phyloP scores from a whole-genome alignment of 1,140 invertebrate genomes.

The Drosophila takahashii region DNA sequence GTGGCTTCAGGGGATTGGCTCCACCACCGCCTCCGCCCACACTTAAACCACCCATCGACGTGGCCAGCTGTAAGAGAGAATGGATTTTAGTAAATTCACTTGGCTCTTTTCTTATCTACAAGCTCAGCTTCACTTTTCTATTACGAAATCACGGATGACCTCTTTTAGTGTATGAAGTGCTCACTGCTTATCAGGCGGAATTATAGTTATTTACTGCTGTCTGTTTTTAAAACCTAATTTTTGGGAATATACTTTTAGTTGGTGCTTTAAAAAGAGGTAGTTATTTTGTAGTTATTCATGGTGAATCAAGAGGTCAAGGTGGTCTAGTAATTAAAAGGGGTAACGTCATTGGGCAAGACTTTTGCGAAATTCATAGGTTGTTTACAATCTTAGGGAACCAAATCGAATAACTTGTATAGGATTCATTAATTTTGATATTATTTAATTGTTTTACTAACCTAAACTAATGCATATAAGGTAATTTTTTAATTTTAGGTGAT shows the following conservation, averaged over 20 bases:
- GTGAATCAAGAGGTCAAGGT: background rate
- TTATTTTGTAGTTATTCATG: too few species aligned
- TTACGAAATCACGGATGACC: slow-evolving; percentile 35
- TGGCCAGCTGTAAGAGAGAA: slow-evolving; percentile 60
- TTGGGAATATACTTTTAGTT: background rate
- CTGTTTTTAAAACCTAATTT: background rate
- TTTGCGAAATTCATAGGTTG: too few species aligned
- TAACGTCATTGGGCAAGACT: background rate
- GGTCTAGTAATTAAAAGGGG: background rate
- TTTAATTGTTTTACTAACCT: too few species aligned
- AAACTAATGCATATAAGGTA: too few species aligned
- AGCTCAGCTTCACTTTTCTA: slow-evolving; percentile 19
- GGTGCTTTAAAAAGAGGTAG: background rate
- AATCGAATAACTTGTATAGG: too few species aligned
- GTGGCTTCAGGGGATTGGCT: slow-evolving; percentile 65
- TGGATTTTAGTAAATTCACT: slow-evolving; percentile 33
- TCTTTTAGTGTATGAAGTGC: slow-evolving; percentile 23
- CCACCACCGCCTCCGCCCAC: slow-evolving; percentile 39
- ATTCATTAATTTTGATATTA: too few species aligned
- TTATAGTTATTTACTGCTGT: background rate
- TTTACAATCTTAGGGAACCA: too few species aligned
- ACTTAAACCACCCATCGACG: slow-evolving; percentile 75
- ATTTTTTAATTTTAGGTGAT: too few species aligned
- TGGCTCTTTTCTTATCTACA: slow-evolving; percentile 29
- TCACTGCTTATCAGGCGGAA: slow-evolving; percentile 48